Percentiles rank a stretch among this genome's conserved stretches.
phyloP scores from a whole-genome alignment of 1,140 invertebrate genomes.

The Cydia fagiglandana region DNA sequence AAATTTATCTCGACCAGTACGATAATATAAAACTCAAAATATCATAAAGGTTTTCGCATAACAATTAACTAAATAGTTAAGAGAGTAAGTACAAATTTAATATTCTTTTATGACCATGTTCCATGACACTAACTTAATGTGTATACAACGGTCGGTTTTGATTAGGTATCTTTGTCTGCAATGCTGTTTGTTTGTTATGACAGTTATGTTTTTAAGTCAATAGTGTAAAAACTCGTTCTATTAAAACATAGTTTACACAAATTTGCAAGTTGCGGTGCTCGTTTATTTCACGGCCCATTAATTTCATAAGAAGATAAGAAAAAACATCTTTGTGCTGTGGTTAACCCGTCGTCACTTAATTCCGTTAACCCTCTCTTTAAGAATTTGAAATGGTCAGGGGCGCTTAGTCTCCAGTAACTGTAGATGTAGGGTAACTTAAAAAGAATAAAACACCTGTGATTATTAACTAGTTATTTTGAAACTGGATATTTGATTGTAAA shows the following conservation, averaged over 20 bases:
- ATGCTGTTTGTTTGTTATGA: not conserved
- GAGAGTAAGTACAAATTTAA: too few relatives aligned
- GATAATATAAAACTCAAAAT: too few relatives aligned
- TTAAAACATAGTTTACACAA: not conserved
- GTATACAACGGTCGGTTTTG: too few relatives aligned
- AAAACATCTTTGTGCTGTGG: not conserved
- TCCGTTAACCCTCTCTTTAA: not conserved
- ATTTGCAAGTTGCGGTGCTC: not conserved
- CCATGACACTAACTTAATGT: too few relatives aligned
- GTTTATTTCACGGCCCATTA: conserved; percentile 8
- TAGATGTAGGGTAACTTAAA: too few relatives aligned
- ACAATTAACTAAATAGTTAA: too few relatives aligned
- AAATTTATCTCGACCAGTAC: too few relatives aligned
- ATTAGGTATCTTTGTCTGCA: not conserved
- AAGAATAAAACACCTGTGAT: too few relatives aligned
- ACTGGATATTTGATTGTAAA: too few relatives aligned
- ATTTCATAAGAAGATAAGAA: not conserved
- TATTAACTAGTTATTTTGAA: too few relatives aligned
- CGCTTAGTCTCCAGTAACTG: not conserved
- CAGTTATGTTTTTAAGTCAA: not conserved
- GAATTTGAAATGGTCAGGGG: not conserved
- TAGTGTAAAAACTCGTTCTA: not conserved
- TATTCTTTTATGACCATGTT: too few relatives aligned
- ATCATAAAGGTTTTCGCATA: too few relatives aligned
- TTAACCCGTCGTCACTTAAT: not conserved